Evolutionary conservation across 2,113 vertebrate species (phyloP).

Genomic region (Nerophis ophidion): DNA sequence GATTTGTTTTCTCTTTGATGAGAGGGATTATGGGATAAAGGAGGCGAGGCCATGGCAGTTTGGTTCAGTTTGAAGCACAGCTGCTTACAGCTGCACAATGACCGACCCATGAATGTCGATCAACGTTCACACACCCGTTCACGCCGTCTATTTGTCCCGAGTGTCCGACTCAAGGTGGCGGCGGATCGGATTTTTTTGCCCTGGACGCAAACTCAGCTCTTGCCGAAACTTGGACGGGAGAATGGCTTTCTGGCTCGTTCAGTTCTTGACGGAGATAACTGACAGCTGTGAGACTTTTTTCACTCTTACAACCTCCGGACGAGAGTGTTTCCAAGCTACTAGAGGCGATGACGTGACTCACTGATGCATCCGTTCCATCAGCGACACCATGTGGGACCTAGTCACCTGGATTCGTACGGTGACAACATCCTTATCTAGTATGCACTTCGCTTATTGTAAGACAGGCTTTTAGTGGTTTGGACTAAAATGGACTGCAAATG

Average conservation of each 20-base stretch:
- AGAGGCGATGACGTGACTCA: conserved; percentile 37
- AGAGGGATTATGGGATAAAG: conserved; percentile 76
- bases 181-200: conserved; percentile 27
- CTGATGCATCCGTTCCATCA: conserved; percentile 44
- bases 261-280: background rate
- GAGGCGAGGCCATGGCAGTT: conserved; percentile 56
- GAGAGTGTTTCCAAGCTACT: conserved; percentile 13
- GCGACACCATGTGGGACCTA: conserved; percentile 30
- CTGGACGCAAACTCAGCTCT: background rate
- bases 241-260: background rate
- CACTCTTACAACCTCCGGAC: background rate
- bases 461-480: no score
- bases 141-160: conserved; percentile 12
- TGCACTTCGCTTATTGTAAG: conserved; percentile 11
- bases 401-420: conserved; percentile 48
- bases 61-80: conserved; percentile 62
- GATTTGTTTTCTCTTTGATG: conserved; percentile 74
- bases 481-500: background rate
- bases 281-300: background rate
- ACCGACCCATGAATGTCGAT: conserved; percentile 46
- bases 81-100: conserved; percentile 54
- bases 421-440: conserved; percentile 61
- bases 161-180: conserved; percentile 30
- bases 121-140: conserved; percentile 20
- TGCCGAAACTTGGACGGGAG: background rate